Evolutionary conservation across 2,797 vertebrate species (phyloP).

Genomic region (Antennarius maculatus): DNA sequence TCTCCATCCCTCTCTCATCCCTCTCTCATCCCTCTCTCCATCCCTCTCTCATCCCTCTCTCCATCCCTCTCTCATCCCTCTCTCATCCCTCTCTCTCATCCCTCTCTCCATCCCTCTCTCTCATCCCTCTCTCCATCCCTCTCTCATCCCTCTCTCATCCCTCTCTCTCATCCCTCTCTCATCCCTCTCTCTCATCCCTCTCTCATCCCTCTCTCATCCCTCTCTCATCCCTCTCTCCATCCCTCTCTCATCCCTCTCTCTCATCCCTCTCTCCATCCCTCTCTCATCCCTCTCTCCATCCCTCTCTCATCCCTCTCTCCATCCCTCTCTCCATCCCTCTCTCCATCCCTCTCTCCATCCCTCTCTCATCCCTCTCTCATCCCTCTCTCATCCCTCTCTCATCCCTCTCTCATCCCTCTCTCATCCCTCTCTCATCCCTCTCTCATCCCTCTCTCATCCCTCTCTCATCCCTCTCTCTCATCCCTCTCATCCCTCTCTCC

Average conservation of each 20-base stretch:
- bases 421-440: conserved; percentile 34
- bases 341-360: conserved; percentile 20
- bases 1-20: conserved; percentile 14
- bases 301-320: conserved; percentile 22
- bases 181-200: too few species aligned
- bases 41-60: too few species aligned
- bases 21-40: too few species aligned
- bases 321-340: too few species aligned
- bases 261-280: too few species aligned
- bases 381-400: conserved; percentile 19
- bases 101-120: too few species aligned
- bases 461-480: conserved; percentile 17
- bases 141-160: conserved; percentile 27
- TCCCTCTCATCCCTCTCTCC: conserved; percentile 28
- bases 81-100: conserved; percentile 15
- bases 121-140: conserved; percentile 17
- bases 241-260: conserved; percentile 10
- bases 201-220: conserved; percentile 21
- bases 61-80: conserved; percentile 21
- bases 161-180: conserved; percentile 20
- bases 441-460: conserved; percentile 21
- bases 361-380: conserved; percentile 26
- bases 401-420: conserved; percentile 18
- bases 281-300: conserved; percentile 21
- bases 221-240: conserved; percentile 24